Percentiles rank a stretch among this genome's conserved stretches.
phyloP scores from a whole-genome alignment of 2,113 vertebrate species.

The Corythaeola cristata region DNA sequence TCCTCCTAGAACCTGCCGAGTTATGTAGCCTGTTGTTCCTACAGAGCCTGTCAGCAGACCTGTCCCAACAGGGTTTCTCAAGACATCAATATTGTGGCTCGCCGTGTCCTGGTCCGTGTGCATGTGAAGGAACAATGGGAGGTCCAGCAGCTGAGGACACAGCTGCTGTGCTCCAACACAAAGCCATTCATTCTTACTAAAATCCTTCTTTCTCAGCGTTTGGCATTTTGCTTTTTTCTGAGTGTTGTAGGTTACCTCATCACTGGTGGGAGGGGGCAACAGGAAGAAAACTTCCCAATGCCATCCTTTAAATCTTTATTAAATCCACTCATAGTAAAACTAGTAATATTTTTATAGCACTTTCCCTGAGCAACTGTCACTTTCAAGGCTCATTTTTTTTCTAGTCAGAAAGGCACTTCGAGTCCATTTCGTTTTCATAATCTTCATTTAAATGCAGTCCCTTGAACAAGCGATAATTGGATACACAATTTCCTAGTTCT shows the following conservation, averaged over 20 bases:
- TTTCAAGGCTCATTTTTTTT: not conserved
- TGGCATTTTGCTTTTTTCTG: not conserved
- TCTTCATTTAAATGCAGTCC: not conserved
- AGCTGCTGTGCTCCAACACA: not conserved
- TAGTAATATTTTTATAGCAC: not conserved
- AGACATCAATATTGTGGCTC: not conserved
- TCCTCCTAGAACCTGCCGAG: not conserved
- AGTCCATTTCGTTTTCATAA: not conserved
- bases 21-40: no score
- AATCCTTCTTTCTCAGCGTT: not conserved
- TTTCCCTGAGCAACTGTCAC: not conserved
- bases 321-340: not conserved
- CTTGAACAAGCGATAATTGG: not conserved
- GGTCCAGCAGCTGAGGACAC: not conserved
- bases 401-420: not conserved
- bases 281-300: not conserved
- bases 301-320: not conserved
- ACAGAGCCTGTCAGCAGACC: not conserved
- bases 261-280: no score
- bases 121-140: not conserved
- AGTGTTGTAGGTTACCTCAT: not conserved
- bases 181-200: not conserved
- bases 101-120: not conserved
- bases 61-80: not conserved
- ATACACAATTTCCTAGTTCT: not conserved